phyloP scores from a whole-genome alignment of 2,797 vertebrate genomes.

The Cephalopachus bancanus region DNA sequence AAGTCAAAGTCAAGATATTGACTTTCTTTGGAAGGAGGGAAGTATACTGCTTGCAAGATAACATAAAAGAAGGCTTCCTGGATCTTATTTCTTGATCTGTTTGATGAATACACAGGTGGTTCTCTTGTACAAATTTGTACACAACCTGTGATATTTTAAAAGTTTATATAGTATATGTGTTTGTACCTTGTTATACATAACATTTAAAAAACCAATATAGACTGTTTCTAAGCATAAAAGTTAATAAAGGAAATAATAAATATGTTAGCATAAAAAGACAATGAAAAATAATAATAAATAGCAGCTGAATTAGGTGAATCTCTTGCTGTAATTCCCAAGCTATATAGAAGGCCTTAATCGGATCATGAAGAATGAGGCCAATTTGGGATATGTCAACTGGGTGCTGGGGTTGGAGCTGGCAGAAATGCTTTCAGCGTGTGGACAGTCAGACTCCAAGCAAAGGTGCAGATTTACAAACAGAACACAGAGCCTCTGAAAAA shows the following conservation, averaged over 20 bases:
- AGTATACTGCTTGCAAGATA: neutral
- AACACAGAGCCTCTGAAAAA: neutral
- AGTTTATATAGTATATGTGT: neutral
- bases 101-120: neutral
- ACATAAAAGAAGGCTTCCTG: neutral
- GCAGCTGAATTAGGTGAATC: neutral
- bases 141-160: neutral
- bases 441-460: neutral
- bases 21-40: neutral
- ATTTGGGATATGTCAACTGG: neutral
- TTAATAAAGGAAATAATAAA: neutral
- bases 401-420: too few relatives aligned
- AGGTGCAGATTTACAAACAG: neutral
- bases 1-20: neutral
- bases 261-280: neutral
- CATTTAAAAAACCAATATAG: neutral
- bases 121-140: neutral
- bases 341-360: neutral
- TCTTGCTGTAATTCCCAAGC: neutral
- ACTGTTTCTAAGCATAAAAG: neutral
- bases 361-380: neutral
- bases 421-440: neutral
- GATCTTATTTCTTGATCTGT: neutral
- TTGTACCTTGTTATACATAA: neutral
- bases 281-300: conserved; percentile 7